These are phyloP conservation scores for Ciconia nigra DNA, from an alignment of 2,797 vertebrate genomes.

Conservation along the genomic window DNA sequence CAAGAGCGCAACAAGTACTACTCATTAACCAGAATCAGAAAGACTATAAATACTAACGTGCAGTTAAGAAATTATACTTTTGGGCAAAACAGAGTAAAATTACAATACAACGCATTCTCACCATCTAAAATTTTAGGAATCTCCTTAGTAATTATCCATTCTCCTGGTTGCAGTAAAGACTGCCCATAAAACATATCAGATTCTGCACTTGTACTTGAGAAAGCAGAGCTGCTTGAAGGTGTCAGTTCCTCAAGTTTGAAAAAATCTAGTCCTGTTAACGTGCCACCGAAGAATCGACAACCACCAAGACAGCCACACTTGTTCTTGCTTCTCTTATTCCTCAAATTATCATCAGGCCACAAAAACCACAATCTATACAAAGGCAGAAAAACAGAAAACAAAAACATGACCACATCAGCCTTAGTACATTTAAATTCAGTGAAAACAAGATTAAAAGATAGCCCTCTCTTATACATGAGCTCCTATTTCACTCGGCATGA, in stretches of 20 bases:
- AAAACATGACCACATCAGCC: not conserved
- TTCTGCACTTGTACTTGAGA: conserved; percentile 85
- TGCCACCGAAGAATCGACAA: conserved; percentile 94
- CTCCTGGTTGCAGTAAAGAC: conserved; percentile 90
- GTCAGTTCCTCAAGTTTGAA: conserved; percentile 92
- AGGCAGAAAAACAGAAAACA: not conserved
- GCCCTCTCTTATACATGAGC: not conserved
- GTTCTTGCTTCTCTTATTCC: conserved; percentile 88
- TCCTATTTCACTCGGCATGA: not conserved
- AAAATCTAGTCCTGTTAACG: conserved; percentile 87
- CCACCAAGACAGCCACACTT: conserved; percentile 96
- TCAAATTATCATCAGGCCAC: conserved; percentile 90
- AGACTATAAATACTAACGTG: not conserved
- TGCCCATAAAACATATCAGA: conserved; percentile 97
- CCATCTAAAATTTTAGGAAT: conserved; percentile 86
- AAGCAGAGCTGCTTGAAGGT: conserved; percentile 92
- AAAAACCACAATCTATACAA: conserved; percentile 90
- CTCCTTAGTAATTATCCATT: conserved; percentile 95
- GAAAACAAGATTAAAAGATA: not conserved
- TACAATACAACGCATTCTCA: conserved; percentile 47
- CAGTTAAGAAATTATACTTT: not conserved
- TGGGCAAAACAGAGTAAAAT: not conserved
- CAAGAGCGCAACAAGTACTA: not conserved
- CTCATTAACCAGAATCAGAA: not conserved
- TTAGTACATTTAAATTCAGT: not conserved